Conservation (phyloP, 1,140 invertebrate species). For the Rhagoletis zephyria region DNA sequence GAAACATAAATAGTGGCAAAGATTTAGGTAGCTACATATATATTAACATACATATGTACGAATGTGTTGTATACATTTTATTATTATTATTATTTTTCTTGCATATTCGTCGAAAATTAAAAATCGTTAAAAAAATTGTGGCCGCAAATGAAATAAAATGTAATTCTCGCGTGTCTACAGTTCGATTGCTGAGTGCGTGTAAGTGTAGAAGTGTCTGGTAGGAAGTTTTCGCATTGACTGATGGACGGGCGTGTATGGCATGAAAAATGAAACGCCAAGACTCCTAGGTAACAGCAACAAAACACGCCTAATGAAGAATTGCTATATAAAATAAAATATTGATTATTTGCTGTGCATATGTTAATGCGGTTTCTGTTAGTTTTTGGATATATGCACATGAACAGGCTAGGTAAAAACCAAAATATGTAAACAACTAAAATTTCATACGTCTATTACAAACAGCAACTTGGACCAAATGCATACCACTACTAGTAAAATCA, state of each 20-base stretch:
- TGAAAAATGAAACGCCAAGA: constrained; percentile 38
- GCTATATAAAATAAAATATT: background rate
- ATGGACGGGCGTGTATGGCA: constrained; percentile 36
- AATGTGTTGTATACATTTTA: background rate
- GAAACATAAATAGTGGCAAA: constrained; percentile 27
- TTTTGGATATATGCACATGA: background rate
- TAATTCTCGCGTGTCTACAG: background rate
- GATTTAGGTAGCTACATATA: background rate
- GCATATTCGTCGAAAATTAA: background rate
- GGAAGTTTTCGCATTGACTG: background rate
- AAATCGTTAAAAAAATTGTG: background rate
- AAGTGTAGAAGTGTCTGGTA: background rate
- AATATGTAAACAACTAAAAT: background rate
- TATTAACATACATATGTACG: background rate
- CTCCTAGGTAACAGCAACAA: background rate
- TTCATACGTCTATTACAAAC: background rate
- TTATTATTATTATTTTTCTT: background rate
- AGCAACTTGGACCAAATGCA: background rate
- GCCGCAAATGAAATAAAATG: background rate
- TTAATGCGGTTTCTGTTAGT: background rate
- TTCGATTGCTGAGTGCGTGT: constrained; percentile 7
- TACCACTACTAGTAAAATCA: background rate
- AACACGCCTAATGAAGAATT: background rate
- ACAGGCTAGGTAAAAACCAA: background rate
- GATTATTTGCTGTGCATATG: background rate